These are phyloP conservation scores for Pandion haliaetus DNA, from an alignment of 2,113 vertebrate species.

Conservation along the genomic window DNA sequence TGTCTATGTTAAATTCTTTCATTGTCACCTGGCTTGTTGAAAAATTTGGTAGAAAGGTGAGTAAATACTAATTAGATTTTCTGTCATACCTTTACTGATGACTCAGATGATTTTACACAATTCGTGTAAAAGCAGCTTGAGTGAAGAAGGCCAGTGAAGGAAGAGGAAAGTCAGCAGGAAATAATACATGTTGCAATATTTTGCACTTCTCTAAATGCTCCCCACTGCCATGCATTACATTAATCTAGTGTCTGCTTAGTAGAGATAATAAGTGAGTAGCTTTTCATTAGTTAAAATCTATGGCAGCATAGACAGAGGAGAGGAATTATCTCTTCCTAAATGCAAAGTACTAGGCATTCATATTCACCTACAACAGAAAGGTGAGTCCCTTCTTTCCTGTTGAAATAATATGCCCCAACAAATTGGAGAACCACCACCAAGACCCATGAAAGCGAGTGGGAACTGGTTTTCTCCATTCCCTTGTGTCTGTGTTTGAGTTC, in stretches of 20 bases:
- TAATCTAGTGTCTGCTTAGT: background rate
- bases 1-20: background rate
- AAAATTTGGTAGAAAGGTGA: background rate
- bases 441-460: background rate
- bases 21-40: background rate
- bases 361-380: background rate
- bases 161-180: background rate
- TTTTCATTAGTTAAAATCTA: background rate
- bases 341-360: background rate
- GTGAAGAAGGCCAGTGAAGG: background rate
- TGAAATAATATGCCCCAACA: background rate
- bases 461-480: background rate
- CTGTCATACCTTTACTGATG: background rate
- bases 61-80: background rate
- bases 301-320: background rate
- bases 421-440: background rate
- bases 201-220: background rate
- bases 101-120: background rate
- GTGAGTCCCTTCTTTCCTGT: background rate
- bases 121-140: background rate
- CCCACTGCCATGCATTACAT: background rate
- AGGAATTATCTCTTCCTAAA: background rate
- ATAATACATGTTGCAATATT: background rate
- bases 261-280: background rate
- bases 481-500: background rate